Conservation (phyloP, 2,113 vertebrate genomes). For the Axis porcinus region DNA sequence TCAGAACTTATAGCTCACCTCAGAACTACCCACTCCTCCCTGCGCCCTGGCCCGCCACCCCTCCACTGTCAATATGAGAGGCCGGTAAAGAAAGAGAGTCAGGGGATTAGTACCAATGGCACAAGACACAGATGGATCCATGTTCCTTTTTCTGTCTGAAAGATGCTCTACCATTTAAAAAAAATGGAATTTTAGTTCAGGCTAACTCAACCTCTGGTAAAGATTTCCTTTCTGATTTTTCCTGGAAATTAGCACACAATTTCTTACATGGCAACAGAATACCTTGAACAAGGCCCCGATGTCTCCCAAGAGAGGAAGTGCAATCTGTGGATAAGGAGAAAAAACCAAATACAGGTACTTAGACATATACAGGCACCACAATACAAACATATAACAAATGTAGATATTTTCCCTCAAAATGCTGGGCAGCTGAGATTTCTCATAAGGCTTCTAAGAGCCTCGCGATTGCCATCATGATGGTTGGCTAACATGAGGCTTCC, state of each 20-base stretch:
- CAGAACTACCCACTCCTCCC: not conserved
- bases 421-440: not conserved
- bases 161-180: not conserved
- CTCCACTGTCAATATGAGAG: not conserved
- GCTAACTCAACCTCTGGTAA: not conserved
- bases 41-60: rapidly evolving
- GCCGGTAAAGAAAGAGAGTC: not conserved
- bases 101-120: not conserved
- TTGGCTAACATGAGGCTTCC: not conserved
- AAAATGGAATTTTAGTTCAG: not conserved
- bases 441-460: not conserved
- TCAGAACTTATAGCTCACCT: too few species aligned
- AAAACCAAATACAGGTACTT: not conserved
- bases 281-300: slow-evolving; percentile 93
- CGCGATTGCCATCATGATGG: not conserved
- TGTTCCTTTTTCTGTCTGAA: not conserved
- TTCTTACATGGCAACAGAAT: slow-evolving; percentile 56
- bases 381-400: not conserved
- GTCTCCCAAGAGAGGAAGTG: slow-evolving; percentile 95
- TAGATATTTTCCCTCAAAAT: not conserved
- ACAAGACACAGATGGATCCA: not conserved
- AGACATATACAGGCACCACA: not conserved
- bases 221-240: slow-evolving; percentile 1
- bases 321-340: slow-evolving; percentile 83
- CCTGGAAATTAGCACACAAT: not conserved